A percentile compares a stretch with the other conserved stretches of the same genome.
These are phyloP conservation scores for Tylochromis polylepis DNA, from an alignment of 2,113 vertebrate genomes.

Conservation along the genomic window DNA sequence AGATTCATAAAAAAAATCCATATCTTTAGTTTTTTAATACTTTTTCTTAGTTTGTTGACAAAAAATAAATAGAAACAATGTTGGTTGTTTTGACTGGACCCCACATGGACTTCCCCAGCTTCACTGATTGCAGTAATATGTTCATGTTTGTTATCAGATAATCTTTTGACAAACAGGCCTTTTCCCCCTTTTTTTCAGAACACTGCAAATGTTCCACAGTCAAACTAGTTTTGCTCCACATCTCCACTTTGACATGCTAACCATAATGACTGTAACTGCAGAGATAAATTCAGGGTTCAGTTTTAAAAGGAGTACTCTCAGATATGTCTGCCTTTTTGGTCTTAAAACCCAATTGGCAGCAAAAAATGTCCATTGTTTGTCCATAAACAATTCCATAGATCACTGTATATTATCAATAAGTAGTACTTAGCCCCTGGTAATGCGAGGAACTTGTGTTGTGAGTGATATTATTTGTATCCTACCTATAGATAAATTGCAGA, in stretches of 20 bases:
- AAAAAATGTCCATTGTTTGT: not conserved
- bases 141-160: not conserved
- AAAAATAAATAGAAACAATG: not conserved
- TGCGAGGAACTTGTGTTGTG: not conserved
- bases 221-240: not conserved
- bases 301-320: not conserved
- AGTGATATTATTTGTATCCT: not conserved
- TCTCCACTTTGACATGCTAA: not conserved
- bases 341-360: not conserved
- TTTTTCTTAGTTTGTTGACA: not conserved
- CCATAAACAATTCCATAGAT: not conserved
- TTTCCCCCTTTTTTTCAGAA: not conserved
- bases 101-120: not conserved
- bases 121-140: not conserved
- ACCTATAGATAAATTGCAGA: not conserved
- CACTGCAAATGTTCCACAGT: not conserved
- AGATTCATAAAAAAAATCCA: not conserved
- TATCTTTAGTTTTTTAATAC: not conserved
- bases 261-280: not conserved
- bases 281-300: not conserved
- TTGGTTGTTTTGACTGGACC: not conserved
- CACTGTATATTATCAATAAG: not conserved
- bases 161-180: slow-evolving; percentile 8
- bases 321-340: not conserved
- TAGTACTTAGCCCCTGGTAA: not conserved